phyloP scores from a whole-genome alignment of 2,797 vertebrate genomes.

The Enteromius unitaeniatus region DNA sequence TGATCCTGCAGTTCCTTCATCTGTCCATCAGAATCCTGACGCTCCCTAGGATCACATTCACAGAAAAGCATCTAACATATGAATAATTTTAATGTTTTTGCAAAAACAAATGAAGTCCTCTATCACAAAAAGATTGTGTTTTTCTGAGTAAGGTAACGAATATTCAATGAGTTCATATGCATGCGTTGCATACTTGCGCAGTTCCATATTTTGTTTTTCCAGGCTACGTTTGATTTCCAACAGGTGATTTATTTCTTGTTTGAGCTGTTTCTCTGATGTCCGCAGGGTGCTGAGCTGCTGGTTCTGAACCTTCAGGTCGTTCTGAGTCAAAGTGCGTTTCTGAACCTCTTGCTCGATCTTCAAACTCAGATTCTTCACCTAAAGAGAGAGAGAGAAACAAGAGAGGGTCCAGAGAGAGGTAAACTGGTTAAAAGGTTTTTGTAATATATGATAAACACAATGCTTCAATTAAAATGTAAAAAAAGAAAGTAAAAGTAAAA shows the following conservation, averaged over 20 bases:
- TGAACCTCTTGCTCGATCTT: constrained; percentile 98
- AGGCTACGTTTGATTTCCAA: constrained; percentile 92
- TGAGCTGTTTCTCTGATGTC: constrained; percentile 95
- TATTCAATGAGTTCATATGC: not conserved
- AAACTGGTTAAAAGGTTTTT: not conserved
- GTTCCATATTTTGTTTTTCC: constrained; percentile 96
- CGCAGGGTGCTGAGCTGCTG: constrained; percentile 91
- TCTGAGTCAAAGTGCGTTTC: constrained; percentile 93
- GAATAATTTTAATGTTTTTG: not conserved
- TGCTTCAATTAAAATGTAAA: not conserved
- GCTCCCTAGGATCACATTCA: constrained; percentile 80
- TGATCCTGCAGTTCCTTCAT: constrained; percentile 99
- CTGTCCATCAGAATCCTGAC: constrained; percentile 95
- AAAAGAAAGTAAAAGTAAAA: not conserved
- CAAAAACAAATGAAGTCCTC: not conserved
- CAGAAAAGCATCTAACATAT: not conserved
- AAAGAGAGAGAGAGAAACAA: constrained; percentile 40
- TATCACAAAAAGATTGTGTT: not conserved
- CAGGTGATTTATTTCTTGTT: constrained; percentile 96
- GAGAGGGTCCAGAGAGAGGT: not conserved
- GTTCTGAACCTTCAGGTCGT: constrained; percentile 95
- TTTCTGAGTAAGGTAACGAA: not conserved
- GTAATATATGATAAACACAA: not conserved
- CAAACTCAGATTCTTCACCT: constrained; percentile 94
- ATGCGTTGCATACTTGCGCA: constrained; percentile 86